Evolutionary conservation across 2,888 invertebrate genomes (phyloP).

Genomic region (Eupithecia insigniata): DNA sequence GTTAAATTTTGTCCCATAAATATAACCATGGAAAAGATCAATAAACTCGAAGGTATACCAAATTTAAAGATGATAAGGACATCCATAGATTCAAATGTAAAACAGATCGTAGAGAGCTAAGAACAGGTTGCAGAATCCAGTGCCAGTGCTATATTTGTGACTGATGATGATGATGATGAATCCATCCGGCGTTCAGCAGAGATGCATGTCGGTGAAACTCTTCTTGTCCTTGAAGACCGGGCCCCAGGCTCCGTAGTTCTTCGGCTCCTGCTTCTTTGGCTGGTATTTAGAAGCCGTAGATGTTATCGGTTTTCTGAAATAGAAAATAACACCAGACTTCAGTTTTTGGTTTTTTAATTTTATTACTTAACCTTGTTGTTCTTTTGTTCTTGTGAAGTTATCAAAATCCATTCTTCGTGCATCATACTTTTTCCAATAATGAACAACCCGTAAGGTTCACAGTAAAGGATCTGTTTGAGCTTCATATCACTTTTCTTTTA

Average conservation of each 20-base stretch:
- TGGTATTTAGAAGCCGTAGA: constrained; percentile 65
- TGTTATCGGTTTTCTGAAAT: constrained; percentile 64
- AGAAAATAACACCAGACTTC: background rate
- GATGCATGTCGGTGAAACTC: constrained; percentile 89
- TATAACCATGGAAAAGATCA: background rate
- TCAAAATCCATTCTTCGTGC: background rate
- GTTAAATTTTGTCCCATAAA: background rate
- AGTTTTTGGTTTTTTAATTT: background rate
- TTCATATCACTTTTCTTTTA: no score
- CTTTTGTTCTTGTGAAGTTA: background rate
- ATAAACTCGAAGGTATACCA: background rate
- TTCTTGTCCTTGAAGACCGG: constrained; percentile 89
- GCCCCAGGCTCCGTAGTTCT: constrained; percentile 88
- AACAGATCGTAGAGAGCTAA: background rate
- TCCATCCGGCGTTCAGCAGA: constrained; percentile 77
- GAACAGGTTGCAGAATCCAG: constrained; percentile 21
- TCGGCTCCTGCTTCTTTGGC: constrained; percentile 71
- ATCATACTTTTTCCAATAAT: background rate
- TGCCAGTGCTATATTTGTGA: constrained; percentile 48
- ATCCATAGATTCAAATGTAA: background rate
- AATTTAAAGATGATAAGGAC: background rate
- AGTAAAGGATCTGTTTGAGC: background rate
- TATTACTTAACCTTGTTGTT: background rate
- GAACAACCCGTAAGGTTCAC: background rate
- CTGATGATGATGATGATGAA: constrained; percentile 52